Evolutionary conservation across 2,113 vertebrate genomes (phyloP).

Genomic region (Leptocoma aspasia): DNA sequence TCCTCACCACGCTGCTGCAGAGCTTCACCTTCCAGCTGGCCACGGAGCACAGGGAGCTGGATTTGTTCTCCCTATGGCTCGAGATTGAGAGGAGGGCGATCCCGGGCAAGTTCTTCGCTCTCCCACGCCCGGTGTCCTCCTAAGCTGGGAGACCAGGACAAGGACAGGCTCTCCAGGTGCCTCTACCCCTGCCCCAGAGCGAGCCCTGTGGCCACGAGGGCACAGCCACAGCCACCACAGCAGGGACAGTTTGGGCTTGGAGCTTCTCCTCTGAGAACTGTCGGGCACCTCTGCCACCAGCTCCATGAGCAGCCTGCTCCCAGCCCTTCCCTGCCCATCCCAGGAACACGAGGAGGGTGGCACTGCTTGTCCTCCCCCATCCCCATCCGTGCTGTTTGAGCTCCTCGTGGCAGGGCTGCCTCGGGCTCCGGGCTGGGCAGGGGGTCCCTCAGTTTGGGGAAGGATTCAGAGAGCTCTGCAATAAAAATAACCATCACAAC

Average conservation of each 20-base stretch:
- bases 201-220: fast-evolving
- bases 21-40: constrained; percentile 44
- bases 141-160: fast-evolving
- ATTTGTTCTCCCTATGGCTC: background rate
- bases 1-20: constrained; percentile 53
- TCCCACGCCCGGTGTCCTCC: background rate
- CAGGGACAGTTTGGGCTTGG: background rate
- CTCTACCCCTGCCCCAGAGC: background rate
- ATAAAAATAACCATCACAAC: background rate
- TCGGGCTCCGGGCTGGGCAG: background rate
- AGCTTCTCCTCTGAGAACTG: background rate
- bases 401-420: background rate
- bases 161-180: background rate
- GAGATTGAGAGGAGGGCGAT: background rate
- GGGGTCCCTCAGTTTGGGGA: background rate
- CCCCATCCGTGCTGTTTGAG: fast-evolving
- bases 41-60: background rate
- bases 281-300: background rate
- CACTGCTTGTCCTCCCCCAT: background rate
- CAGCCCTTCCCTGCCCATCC: background rate
- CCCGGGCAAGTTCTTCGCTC: background rate
- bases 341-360: background rate
- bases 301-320: background rate
- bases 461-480: background rate
- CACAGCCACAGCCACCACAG: background rate